Evolutionary conservation across 2,113 vertebrate species (phyloP).

Genomic region (Alligator mississippiensis): DNA sequence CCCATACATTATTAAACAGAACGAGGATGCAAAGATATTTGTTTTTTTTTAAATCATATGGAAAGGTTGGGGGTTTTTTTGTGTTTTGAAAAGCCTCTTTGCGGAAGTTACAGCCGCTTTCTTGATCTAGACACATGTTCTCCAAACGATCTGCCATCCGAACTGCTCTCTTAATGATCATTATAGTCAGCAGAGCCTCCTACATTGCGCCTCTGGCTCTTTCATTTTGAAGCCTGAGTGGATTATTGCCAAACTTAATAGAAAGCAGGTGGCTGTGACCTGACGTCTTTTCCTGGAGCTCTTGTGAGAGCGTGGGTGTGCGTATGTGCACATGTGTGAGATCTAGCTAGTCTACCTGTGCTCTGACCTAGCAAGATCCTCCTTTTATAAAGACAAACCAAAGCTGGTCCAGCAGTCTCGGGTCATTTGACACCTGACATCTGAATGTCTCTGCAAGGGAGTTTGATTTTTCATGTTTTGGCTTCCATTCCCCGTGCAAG

Average conservation of each 20-base stretch:
- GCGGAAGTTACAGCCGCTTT: neutral
- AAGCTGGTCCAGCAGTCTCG: neutral
- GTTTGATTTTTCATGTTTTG: neutral
- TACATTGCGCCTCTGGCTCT: neutral
- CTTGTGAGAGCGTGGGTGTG: neutral
- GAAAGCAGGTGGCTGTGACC: neutral
- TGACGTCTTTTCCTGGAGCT: neutral
- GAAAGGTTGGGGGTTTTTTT: neutral
- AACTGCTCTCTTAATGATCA: neutral
- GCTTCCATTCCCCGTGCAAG: neutral
- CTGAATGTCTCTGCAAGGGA: accelerated
- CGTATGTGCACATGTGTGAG: neutral
- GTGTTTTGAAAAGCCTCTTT: neutral
- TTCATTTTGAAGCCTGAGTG: neutral
- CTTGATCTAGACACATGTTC: neutral
- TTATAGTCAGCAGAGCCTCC: neutral
- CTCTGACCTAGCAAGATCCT: neutral
- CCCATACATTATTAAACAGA: neutral
- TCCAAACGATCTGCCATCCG: neutral
- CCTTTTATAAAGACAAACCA: neutral
- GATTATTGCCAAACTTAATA: neutral
- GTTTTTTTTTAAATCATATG: neutral
- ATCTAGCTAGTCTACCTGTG: neutral
- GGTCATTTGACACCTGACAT: neutral
- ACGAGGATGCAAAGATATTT: neutral